Percentiles rank a stretch among this genome's conserved stretches.
Evolutionary conservation across 1,140 invertebrate genomes (phyloP).

Genomic region (Catajapyx aquilonaris): DNA sequence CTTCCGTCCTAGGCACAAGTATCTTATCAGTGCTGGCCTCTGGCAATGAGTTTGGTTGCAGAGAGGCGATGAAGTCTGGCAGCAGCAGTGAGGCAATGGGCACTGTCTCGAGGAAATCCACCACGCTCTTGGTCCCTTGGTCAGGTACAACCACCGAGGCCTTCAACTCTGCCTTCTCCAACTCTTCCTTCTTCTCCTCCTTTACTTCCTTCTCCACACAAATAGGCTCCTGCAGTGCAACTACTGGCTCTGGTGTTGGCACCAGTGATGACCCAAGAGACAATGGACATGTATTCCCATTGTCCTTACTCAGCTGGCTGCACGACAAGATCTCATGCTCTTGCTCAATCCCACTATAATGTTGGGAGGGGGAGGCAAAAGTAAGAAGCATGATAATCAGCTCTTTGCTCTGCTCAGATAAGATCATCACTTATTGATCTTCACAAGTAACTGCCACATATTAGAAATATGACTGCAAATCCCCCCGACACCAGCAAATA

Average conservation of each 20-base stretch:
- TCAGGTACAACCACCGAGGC: too few species aligned
- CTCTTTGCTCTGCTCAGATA: too few species aligned
- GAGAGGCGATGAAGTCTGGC: neutral
- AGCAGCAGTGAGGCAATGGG: too few species aligned
- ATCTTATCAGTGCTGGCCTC: conserved; percentile 49
- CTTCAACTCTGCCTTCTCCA: neutral
- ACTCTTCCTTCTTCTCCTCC: neutral
- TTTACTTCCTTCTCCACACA: neutral
- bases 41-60: conserved; percentile 19
- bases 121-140: too few species aligned
- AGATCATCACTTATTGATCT: too few species aligned
- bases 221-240: neutral
- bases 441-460: too few species aligned
- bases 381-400: too few species aligned
- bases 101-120: too few species aligned
- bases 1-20: conserved; percentile 64
- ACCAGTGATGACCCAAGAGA: neutral
- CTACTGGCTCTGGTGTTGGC: neutral
- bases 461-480: too few species aligned
- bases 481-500: too few species aligned
- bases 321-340: conserved; percentile 64
- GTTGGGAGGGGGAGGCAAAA: conserved; percentile 13
- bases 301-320: conserved; percentile 30
- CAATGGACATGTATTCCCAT: too few species aligned
- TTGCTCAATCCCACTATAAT: conserved; percentile 65